A percentile compares a stretch with the other conserved stretches of the same genome.
phyloP scores from a whole-genome alignment of 1,140 invertebrate genomes.

The Ylistrum balloti region DNA sequence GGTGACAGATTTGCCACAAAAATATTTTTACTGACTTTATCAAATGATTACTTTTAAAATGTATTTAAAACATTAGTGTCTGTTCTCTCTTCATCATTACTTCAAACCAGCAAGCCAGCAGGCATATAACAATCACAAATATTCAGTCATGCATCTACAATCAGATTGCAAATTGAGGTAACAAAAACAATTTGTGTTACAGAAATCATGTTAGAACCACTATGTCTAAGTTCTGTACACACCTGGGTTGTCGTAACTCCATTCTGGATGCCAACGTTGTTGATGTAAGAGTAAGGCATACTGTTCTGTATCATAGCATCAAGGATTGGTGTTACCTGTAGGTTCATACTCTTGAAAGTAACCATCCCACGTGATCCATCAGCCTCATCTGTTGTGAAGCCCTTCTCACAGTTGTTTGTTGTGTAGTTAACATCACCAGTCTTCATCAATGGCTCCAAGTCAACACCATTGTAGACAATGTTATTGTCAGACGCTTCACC shows the following conservation, averaged over 20 bases:
- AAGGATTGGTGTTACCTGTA: constrained; percentile 84
- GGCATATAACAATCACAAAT: too few species aligned
- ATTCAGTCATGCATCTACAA: too few species aligned
- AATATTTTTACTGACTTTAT: too few species aligned
- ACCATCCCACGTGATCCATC: constrained; percentile 69
- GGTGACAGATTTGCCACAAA: too few species aligned
- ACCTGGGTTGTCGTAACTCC: constrained; percentile 95
- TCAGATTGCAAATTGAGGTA: too few species aligned
- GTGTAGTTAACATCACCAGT: constrained; percentile 88
- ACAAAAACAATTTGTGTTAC: too few species aligned
- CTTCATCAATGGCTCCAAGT: constrained; percentile 95
- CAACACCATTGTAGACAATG: constrained; percentile 96
- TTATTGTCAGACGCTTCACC: constrained; percentile 89
- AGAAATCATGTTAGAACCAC: too few species aligned
- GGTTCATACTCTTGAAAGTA: constrained; percentile 67
- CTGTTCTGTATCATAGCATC: constrained; percentile 90
- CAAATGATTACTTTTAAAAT: too few species aligned
- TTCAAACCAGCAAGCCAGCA: too few species aligned
- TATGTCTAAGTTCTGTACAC: not conserved
- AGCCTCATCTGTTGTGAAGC: constrained; percentile 75
- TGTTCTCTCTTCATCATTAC: too few species aligned
- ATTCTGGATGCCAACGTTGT: constrained; percentile 96
- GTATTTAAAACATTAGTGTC: too few species aligned
- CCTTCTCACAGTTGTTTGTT: constrained; percentile 76
- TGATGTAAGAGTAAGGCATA: constrained; percentile 95